Base-by-base conservation (phyloP, 2,113 vertebrate species). In the Sander lucioperca region DNA sequence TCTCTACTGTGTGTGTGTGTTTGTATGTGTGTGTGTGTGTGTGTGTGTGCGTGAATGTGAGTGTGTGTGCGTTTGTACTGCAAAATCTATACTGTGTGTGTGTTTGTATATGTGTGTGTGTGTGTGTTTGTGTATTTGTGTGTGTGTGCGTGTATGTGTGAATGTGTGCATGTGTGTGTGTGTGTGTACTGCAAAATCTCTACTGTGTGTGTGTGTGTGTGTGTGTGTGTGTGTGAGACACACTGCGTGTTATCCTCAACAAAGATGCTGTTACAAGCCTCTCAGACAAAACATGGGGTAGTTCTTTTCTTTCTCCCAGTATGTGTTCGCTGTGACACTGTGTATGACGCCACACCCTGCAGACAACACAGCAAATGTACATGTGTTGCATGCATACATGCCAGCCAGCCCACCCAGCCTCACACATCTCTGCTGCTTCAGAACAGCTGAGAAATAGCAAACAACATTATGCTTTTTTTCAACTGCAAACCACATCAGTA, bases 401-500 rank as follows among this genome's bases (percentile, higher is more conserved):
- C 76, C 74, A 83, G 81, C 90, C 39, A 9, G 39, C 8, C 39
- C 39, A 10, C 39, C 90, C 87, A 85, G 88, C 88, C 90, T 39
- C 39, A 39, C 39, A 80, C 86, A 84, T 83, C 80, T 82, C 51
- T 61, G 80, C 74, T 19, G 61, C 68, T 64, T 53, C 18, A 73
- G 45, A 77, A 73, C 84, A 30, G 75, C 79, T 61, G 74, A 64
- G 79, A 69, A 82, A 71, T 79, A 61, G 51, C 88, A 88, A 87
- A 87, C 18, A 66, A 66, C 68, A 65, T 77, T 80, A 62, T 77
- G 62, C 67, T 84, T 83, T 87, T 84, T 84, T 87, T 86, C 36
- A 84, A 85, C 85, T 74, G 77, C 48, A 79, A 89, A 86, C 90
- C 89, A 90, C 93, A 93, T 93, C 90, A 92, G 86, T 88, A 9